Evolutionary conservation across 2,888 invertebrate species (phyloP).

Genomic region (Drosophila putrida): DNA sequence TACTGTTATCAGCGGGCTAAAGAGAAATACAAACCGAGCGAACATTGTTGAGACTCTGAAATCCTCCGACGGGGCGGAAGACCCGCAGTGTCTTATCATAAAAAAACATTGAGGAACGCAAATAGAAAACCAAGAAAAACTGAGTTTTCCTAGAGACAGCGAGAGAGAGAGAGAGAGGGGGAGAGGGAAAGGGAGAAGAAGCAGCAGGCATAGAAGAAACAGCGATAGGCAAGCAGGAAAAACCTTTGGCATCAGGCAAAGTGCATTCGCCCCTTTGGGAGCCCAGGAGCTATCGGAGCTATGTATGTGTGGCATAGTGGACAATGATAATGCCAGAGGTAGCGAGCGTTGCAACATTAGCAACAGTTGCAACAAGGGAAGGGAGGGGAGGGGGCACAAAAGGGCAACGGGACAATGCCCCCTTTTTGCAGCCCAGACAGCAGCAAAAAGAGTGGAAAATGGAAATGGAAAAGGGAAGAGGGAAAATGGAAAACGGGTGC

Average conservation of each 20-base stretch:
- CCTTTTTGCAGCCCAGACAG: slow-evolving; percentile 31
- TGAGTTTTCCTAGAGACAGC: slow-evolving; percentile 31
- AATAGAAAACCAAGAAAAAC: slow-evolving; percentile 43
- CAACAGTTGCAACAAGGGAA: slow-evolving; percentile 22
- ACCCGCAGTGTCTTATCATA: slow-evolving; percentile 74
- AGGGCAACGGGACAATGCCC: slow-evolving; percentile 59
- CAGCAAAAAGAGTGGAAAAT: slow-evolving; percentile 39
- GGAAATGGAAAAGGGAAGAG: slow-evolving; percentile 40
- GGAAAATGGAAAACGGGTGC: slow-evolving; percentile 53
- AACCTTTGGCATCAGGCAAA: slow-evolving; percentile 68
- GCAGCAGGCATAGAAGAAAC: slow-evolving; percentile 9
- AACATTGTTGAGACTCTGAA: slow-evolving; percentile 34
- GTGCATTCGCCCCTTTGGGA: slow-evolving; percentile 69
- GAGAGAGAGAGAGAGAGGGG: slow-evolving; percentile 18
- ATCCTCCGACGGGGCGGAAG: slow-evolving; percentile 71
- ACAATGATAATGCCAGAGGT: slow-evolving; percentile 62
- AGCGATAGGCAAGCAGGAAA: slow-evolving; percentile 55
- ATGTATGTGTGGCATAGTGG: slow-evolving; percentile 33
- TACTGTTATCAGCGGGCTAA: slow-evolving; percentile 44
- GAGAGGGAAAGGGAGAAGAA: slow-evolving; percentile 8
- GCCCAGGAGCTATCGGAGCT: slow-evolving; percentile 49
- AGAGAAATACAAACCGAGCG: slow-evolving; percentile 21
- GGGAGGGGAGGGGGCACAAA: neutral
- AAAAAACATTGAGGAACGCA: slow-evolving; percentile 21
- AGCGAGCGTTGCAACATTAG: slow-evolving; percentile 59